These are phyloP conservation scores for Toxonevra muliebris DNA, from an alignment of 2,888 invertebrate species.

Conservation along the genomic window DNA sequence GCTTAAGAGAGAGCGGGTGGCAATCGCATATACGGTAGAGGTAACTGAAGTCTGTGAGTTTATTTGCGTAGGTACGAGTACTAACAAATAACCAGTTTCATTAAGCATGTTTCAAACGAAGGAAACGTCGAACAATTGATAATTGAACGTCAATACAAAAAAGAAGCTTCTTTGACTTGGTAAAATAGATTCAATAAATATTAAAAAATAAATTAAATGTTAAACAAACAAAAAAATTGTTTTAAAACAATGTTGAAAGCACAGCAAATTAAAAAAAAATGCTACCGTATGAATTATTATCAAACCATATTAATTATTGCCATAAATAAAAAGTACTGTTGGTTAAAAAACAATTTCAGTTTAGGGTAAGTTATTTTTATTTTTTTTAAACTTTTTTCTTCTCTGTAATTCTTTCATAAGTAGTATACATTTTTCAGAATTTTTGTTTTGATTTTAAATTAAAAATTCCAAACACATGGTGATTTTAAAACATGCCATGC, in stretches of 20 bases:
- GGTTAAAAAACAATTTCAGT: conserved; percentile 20
- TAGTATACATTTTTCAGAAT: neutral
- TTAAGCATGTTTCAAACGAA: too few species aligned
- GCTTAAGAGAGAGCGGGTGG: too few species aligned
- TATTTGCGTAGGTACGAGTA: too few species aligned
- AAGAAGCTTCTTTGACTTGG: too few species aligned
- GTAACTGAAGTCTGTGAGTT: too few species aligned
- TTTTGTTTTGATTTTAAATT: conserved; percentile 22
- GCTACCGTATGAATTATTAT: conserved; percentile 25
- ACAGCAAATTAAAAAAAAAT: neutral
- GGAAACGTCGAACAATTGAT: too few species aligned
- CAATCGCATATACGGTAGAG: too few species aligned
- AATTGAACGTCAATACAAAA: too few species aligned
- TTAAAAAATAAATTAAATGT: too few species aligned
- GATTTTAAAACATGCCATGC: conserved; percentile 2
- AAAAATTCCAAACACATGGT: conserved; percentile 33
- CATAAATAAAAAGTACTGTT: conserved; percentile 33
- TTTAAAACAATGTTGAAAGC: too few species aligned
- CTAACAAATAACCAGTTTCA: too few species aligned
- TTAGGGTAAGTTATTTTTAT: neutral
- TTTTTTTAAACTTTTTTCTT: conserved; percentile 8
- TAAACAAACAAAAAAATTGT: too few species aligned
- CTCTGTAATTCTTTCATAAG: conserved; percentile 2
- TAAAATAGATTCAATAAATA: neutral
- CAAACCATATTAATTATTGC: conserved; percentile 23